phyloP scores from a whole-genome alignment of 2,888 invertebrate genomes.

The Pristionchus mayeri region DNA sequence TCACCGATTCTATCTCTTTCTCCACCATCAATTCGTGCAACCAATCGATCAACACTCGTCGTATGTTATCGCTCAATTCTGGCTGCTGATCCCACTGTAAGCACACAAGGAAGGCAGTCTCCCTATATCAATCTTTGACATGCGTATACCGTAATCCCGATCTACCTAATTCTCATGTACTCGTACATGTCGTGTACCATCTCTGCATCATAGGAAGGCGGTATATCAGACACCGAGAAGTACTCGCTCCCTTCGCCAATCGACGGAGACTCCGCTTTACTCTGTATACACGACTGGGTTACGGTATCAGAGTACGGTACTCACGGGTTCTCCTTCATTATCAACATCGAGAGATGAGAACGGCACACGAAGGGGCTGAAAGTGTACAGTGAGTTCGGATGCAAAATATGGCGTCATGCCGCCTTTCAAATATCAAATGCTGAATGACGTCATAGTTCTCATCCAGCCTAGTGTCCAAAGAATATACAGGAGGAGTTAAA shows the following conservation, averaged over 20 bases:
- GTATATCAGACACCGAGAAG: constrained; percentile 50
- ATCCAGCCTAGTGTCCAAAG: too few species aligned
- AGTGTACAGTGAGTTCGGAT: too few species aligned
- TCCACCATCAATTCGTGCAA: constrained; percentile 95
- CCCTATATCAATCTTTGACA: constrained; percentile 40
- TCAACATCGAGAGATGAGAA: constrained; percentile 2
- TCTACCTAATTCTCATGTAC: constrained; percentile 49
- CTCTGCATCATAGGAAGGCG: constrained; percentile 49
- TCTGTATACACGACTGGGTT: neutral
- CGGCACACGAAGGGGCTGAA: constrained; percentile 1
- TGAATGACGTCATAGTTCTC: too few species aligned
- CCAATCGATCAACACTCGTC: constrained; percentile 95
- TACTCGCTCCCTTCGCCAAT: constrained; percentile 35
- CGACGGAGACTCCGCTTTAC: neutral
- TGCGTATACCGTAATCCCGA: neutral
- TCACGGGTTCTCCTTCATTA: neutral
- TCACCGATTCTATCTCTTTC: constrained; percentile 86
- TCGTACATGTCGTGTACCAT: constrained; percentile 55
- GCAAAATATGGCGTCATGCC: too few species aligned
- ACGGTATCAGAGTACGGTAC: neutral
- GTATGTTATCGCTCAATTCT: constrained; percentile 92
- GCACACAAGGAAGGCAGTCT: constrained; percentile 83
- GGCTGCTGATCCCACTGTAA: constrained; percentile 92
- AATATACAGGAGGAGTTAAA: too few species aligned
- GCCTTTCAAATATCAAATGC: too few species aligned